Conservation (phyloP, 1,140 invertebrate species). For the Phocides pigmalion region DNA sequence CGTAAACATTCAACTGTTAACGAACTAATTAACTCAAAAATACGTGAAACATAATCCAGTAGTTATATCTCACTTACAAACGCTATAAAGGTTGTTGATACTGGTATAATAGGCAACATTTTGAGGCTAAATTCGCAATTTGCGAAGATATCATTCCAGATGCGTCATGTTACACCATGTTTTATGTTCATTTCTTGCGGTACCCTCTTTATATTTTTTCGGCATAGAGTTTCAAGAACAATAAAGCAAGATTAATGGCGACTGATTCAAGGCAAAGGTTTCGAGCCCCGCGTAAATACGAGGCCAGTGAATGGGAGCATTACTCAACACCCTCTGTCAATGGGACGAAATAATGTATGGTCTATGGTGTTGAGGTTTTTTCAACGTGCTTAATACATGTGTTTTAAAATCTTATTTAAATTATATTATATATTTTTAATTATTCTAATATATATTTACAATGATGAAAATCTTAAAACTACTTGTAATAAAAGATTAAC, state of each 20-base stretch:
- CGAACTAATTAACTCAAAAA: no score
- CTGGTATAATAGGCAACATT: slow-evolving; percentile 1
- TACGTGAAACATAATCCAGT: slow-evolving; percentile 5
- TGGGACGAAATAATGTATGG: slow-evolving; percentile 37
- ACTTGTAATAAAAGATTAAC: no score
- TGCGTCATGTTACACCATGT: slow-evolving; percentile 5
- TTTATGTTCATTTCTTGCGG: slow-evolving; percentile 27
- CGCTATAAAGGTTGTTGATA: slow-evolving; percentile 19
- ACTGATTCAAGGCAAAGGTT: slow-evolving; percentile 37
- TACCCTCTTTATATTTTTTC: slow-evolving; percentile 20
- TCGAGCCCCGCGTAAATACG: slow-evolving; percentile 25
- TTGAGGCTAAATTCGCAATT: background rate
- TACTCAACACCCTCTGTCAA: slow-evolving; percentile 38
- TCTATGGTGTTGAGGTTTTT: background rate
- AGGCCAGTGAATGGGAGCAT: slow-evolving; percentile 39
- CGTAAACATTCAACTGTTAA: no score
- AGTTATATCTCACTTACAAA: slow-evolving; percentile 24
- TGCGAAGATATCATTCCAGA: slow-evolving; percentile 5
- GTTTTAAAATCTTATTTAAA: no score
- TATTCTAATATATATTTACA: no score
- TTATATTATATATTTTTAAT: no score
- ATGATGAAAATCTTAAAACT: no score
- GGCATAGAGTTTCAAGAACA: slow-evolving; percentile 27
- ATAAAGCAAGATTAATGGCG: slow-evolving; percentile 35
- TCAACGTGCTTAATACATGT: no score